phyloP scores from a whole-genome alignment of 1,140 invertebrate species.

The Agrilus planipennis region DNA sequence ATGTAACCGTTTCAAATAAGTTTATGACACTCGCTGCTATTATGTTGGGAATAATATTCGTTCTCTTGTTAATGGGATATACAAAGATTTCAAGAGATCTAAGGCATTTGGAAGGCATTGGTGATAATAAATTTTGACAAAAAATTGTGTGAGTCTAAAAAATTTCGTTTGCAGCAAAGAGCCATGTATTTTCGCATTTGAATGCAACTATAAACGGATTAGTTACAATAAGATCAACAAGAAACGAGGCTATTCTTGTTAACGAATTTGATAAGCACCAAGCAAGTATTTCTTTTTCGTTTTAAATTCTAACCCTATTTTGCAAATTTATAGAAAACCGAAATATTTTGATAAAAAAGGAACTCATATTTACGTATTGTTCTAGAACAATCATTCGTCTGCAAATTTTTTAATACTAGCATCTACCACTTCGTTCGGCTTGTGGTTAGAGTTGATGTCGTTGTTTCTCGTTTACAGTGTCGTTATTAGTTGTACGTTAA shows the following conservation, averaged over 20 bases:
- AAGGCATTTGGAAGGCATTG: constrained; percentile 38
- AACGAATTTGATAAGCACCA: constrained; percentile 34
- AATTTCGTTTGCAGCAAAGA: constrained; percentile 46
- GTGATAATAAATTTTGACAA: constrained; percentile 2
- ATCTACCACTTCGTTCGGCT: constrained; percentile 62
- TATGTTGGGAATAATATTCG: constrained; percentile 1
- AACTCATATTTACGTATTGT: too few relatives aligned
- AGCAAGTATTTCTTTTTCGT: constrained; percentile 31
- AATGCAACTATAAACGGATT: constrained; percentile 28
- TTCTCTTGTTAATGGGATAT: constrained; percentile 42
- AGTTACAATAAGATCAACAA: constrained; percentile 27
- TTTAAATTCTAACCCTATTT: too few relatives aligned
- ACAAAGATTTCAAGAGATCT: constrained; percentile 45
- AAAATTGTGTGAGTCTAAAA: too few relatives aligned
- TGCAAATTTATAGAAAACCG: too few relatives aligned
- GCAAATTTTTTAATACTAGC: constrained; percentile 55
- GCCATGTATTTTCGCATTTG: constrained; percentile 69
- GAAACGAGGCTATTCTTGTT: constrained; percentile 31
- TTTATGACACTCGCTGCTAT: constrained; percentile 3
- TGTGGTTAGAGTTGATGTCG: constrained; percentile 67
- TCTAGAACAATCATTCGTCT: constrained; percentile 19
- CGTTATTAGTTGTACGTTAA: constrained; percentile 59
- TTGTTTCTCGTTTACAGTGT: constrained; percentile 51
- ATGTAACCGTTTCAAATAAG: constrained; percentile 2
- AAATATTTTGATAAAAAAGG: too few relatives aligned